Evolutionary conservation across 2,113 vertebrate genomes (phyloP).

Genomic region (Spermophilus dauricus): DNA sequence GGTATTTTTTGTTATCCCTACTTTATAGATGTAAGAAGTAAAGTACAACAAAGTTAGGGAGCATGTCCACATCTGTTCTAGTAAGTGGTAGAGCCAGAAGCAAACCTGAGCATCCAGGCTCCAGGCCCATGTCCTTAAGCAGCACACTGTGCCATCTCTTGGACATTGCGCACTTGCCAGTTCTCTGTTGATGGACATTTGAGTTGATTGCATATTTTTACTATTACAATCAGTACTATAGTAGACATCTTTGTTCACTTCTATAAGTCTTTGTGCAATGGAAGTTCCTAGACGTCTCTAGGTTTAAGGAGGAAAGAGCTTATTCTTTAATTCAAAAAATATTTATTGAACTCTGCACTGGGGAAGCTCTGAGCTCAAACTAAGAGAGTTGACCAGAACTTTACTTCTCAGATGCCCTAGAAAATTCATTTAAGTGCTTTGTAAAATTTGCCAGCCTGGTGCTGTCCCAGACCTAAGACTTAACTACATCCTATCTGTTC

Average conservation of each 20-base stretch:
- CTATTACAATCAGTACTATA: not conserved
- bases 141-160: not conserved
- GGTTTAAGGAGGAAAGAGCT: slow-evolving; percentile 29
- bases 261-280: not conserved
- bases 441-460: not conserved
- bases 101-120: not conserved
- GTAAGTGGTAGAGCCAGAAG: slow-evolving; percentile 5
- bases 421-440: slow-evolving; percentile 49
- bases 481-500: not conserved
- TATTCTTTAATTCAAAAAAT: slow-evolving; percentile 26
- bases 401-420: slow-evolving; percentile 38
- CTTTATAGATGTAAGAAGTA: not conserved
- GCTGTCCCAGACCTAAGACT: not conserved
- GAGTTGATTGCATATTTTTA: slow-evolving; percentile 49
- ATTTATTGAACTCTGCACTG: not conserved
- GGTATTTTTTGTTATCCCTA: not conserved
- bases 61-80: not conserved
- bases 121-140: not conserved
- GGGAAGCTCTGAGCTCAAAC: slow-evolving; percentile 38
- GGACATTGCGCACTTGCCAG: not conserved
- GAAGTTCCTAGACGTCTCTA: slow-evolving; percentile 6
- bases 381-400: slow-evolving; percentile 42
- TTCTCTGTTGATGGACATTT: not conserved
- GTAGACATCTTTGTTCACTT: not conserved
- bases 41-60: not conserved